Base-by-base conservation (phyloP, 2,888 invertebrate species). In the Ormia ochracea region DNA sequence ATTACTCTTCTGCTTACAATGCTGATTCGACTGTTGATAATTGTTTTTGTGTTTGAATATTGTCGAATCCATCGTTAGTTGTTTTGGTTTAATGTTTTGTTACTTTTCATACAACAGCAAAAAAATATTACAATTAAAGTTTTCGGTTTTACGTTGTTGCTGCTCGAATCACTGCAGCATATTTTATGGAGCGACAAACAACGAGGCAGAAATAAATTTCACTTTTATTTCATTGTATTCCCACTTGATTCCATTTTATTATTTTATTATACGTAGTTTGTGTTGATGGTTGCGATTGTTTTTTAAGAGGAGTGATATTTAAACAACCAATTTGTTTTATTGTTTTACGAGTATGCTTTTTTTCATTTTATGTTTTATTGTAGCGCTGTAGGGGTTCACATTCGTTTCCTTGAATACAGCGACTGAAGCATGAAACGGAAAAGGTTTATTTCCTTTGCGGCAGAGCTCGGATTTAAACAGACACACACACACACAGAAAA, bases 21-120 rank as follows among this genome's bases (percentile, higher is more conserved):
- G 45, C 26, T 41, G 17, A 41, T 38, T 59, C 38, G 58, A 41
- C 12, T 59, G 56, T 9, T 66, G 28, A 2, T 68, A 58, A 43
- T 74, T 45, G 14, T 45, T 59, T 19, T 56, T 21, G 45, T 80
- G 68, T 68, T 76, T 80, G 52, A 76, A 76, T 52, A 38, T 36
- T 50, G 63, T 73, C n/a, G 76, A 68, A 58, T 72, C 63, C 80
- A 80, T 80, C 68, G 69, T 74, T 38, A 36, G 28, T n/a, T 58
- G 23, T n/a, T 54, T n/a, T n/a, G n/a, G 33, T 43, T 45, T 41
- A 38, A 41, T 38, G 41, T 17, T 50, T 52, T 63, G 12, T 58
- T 69, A 17, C 52, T 31, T 50, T 28, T 19, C 26, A 23, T 21
- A 50, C 50, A 9, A 14, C 6, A 31, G 10, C 12, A 38, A 41